phyloP scores from a whole-genome alignment of 2,113 vertebrate species.

The Phasianus colchicus region DNA sequence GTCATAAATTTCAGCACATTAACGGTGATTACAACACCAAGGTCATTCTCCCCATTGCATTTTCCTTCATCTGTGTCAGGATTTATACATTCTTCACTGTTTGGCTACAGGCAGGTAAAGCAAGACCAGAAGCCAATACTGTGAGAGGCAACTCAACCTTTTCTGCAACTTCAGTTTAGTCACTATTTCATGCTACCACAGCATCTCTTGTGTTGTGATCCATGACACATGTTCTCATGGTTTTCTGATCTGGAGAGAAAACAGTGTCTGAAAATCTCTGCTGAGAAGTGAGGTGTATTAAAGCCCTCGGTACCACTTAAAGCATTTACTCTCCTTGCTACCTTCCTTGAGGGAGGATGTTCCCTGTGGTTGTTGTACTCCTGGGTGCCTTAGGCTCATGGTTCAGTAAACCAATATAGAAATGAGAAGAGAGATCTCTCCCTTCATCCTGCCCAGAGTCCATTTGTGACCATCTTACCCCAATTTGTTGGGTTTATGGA shows the following conservation, averaged over 20 bases:
- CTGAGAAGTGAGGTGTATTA: background rate
- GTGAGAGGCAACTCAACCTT: background rate
- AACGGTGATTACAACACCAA: background rate
- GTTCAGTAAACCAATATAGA: background rate
- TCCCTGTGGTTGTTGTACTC: conserved; percentile 52
- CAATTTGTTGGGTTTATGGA: background rate
- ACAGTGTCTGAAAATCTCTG: background rate
- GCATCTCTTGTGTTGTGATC: rapidly evolving
- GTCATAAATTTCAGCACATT: background rate
- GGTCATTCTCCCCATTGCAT: background rate
- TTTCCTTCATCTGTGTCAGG: background rate
- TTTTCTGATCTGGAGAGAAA: conserved; percentile 7
- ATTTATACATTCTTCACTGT: conserved; percentile 37
- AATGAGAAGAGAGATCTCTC: background rate
- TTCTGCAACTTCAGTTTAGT: background rate
- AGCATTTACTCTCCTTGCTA: conserved; percentile 37
- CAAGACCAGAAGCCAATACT: background rate
- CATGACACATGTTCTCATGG: background rate
- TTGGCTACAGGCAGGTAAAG: conserved; percentile 24
- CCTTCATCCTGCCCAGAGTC: background rate
- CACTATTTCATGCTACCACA: rapidly evolving
- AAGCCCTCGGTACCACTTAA: conserved; percentile 35
- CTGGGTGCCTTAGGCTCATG: conserved; percentile 54
- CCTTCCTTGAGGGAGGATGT: conserved; percentile 59
- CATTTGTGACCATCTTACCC: background rate